Percentiles rank a stretch among this genome's conserved stretches.
phyloP scores from a whole-genome alignment of 1,140 invertebrate genomes.

The Micrasema minimum region DNA sequence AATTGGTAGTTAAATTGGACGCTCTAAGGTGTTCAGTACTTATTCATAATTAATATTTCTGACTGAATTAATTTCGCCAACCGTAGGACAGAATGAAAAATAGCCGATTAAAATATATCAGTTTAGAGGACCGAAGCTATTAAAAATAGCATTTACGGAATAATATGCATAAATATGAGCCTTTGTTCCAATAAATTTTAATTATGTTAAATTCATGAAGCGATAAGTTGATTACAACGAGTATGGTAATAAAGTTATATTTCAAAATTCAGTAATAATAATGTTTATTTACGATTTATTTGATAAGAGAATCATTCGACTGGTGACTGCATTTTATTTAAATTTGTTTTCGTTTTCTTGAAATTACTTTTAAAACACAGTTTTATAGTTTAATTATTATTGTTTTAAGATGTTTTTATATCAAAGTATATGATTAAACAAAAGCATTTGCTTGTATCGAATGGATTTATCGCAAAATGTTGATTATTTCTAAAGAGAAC shows the following conservation, averaged over 20 bases:
- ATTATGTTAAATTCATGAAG: slow-evolving; percentile 43
- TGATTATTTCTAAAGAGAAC: slow-evolving; percentile 8
- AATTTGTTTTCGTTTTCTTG: slow-evolving; percentile 35
- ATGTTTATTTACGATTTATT: slow-evolving; percentile 38
- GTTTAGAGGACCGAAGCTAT: background rate
- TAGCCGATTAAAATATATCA: slow-evolving; percentile 21
- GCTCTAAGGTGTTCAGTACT: no score
- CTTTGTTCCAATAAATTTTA: slow-evolving; percentile 42
- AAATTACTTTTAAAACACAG: slow-evolving; percentile 38
- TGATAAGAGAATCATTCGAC: slow-evolving; percentile 42
- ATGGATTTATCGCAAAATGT: slow-evolving; percentile 32
- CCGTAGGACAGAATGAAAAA: slow-evolving; percentile 17
- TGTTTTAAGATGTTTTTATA: slow-evolving; percentile 41
- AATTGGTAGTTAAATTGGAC: no score
- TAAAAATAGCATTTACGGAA: slow-evolving; percentile 20
- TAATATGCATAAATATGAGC: slow-evolving; percentile 35
- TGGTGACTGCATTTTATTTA: slow-evolving; percentile 22
- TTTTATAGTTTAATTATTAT: slow-evolving; percentile 41
- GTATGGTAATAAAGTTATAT: slow-evolving; percentile 39
- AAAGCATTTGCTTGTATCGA: slow-evolving; percentile 30
- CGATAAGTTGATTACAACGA: slow-evolving; percentile 43
- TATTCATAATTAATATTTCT: no score
- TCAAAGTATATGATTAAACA: slow-evolving; percentile 24
- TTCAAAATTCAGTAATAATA: slow-evolving; percentile 29
- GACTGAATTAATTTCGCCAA: no score